Conservation (phyloP, 2,797 vertebrate species). For the Sorex maritimensis region DNA sequence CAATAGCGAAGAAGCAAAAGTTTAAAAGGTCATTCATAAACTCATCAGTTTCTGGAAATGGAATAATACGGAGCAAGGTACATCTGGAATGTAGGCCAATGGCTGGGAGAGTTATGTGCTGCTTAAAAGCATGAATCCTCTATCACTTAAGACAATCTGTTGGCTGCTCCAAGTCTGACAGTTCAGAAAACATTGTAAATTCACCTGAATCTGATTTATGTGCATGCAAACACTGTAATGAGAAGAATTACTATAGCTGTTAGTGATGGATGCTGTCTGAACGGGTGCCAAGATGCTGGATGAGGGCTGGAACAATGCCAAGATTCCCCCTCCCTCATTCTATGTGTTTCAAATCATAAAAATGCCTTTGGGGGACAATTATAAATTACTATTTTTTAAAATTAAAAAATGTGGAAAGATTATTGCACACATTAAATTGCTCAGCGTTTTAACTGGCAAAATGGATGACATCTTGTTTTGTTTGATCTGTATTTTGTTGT, state of each 20-base stretch:
- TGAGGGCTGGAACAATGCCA: conserved; percentile 80
- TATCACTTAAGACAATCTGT: background rate
- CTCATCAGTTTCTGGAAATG: conserved; percentile 39
- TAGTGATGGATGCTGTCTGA: conserved; percentile 70
- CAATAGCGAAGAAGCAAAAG: conserved; percentile 39
- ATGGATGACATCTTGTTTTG: background rate
- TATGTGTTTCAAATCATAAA: conserved; percentile 84
- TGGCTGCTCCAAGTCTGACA: conserved; percentile 58
- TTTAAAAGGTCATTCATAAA: conserved; percentile 58
- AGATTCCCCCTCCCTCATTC: background rate
- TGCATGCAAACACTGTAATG: conserved; percentile 75
- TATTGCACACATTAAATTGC: conserved; percentile 68
- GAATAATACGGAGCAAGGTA: background rate
- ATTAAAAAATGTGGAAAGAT: conserved; percentile 20
- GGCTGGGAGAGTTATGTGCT: background rate
- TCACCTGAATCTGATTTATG: conserved; percentile 78
- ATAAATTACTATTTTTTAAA: conserved; percentile 71
- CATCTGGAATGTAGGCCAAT: conserved; percentile 43
- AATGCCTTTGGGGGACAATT: conserved; percentile 78
- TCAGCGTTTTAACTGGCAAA: conserved; percentile 58
- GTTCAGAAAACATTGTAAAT: background rate
- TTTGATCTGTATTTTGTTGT: background rate
- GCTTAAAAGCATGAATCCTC: conserved; percentile 24
- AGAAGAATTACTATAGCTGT: conserved; percentile 79
- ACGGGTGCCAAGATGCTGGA: conserved; percentile 69